Evolutionary conservation across 1,140 invertebrate species (phyloP).

Genomic region (Drosophila mayri): DNA sequence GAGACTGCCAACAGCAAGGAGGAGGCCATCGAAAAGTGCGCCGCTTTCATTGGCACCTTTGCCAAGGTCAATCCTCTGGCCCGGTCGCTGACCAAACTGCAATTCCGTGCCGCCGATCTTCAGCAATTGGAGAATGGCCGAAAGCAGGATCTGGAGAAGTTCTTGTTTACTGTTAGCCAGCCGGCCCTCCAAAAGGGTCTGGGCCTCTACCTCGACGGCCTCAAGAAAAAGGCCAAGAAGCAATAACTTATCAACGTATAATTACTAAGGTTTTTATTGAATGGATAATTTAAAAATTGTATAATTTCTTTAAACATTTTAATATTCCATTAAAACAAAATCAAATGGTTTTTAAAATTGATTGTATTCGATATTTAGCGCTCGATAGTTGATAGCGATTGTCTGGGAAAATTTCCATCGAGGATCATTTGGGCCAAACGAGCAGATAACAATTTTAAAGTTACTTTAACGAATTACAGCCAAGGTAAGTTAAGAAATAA

Average conservation of each 20-base stretch:
- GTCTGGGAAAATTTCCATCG: slow-evolving; percentile 8
- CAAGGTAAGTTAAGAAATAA: not conserved
- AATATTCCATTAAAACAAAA: no score
- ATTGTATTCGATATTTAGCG: slow-evolving; percentile 23
- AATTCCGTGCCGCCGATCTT: slow-evolving; percentile 86
- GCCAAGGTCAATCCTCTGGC: slow-evolving; percentile 88
- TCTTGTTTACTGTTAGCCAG: slow-evolving; percentile 87
- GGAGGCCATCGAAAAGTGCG: slow-evolving; percentile 88
- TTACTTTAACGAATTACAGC: not conserved
- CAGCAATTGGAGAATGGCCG: slow-evolving; percentile 87
- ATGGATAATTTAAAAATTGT: not conserved
- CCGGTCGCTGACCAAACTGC: slow-evolving; percentile 88
- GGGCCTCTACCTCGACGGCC: slow-evolving; percentile 88
- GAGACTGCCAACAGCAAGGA: slow-evolving; percentile 89
- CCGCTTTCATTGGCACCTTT: slow-evolving; percentile 88
- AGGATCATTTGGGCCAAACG: slow-evolving; percentile 15
- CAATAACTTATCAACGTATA: not conserved
- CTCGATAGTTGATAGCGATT: slow-evolving; percentile 13
- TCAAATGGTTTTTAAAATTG: not conserved
- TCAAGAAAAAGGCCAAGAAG: slow-evolving; percentile 88
- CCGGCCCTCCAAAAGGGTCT: slow-evolving; percentile 89
- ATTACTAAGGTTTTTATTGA: not conserved
- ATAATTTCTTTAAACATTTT: no score
- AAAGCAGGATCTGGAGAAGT: slow-evolving; percentile 87
- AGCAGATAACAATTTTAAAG: slow-evolving; percentile 7